Conservation (phyloP, 2,888 invertebrate species). For the Rhyacophila evoluta region DNA sequence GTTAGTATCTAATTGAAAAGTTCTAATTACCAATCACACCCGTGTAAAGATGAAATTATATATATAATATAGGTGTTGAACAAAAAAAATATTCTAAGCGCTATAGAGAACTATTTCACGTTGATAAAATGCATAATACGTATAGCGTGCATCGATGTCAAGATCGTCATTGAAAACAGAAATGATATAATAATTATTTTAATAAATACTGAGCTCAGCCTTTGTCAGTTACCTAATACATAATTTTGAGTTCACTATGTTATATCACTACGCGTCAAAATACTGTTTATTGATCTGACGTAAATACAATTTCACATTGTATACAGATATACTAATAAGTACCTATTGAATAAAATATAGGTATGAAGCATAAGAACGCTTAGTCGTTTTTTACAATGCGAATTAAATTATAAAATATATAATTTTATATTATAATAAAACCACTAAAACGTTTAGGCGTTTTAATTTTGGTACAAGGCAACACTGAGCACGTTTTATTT, state of each 20-base stretch:
- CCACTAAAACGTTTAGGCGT: neutral
- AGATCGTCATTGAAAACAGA: too few relatives aligned
- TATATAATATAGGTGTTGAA: too few relatives aligned
- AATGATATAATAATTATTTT: neutral
- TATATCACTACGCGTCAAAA: neutral
- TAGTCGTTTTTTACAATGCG: neutral
- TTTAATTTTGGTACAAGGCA: neutral
- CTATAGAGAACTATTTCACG: too few relatives aligned
- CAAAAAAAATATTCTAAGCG: too few relatives aligned
- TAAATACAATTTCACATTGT: constrained; percentile 11
- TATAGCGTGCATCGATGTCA: too few relatives aligned
- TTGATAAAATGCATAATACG: too few relatives aligned
- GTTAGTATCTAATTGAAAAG: too few relatives aligned
- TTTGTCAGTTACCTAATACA: neutral
- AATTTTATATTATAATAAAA: neutral
- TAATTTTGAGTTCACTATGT: neutral
- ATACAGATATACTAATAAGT: neutral
- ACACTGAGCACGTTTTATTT: neutral
- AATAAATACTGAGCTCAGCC: neutral
- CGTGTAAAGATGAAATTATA: too few relatives aligned
- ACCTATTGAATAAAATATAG: neutral
- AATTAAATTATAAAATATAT: neutral
- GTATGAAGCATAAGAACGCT: neutral
- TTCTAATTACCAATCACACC: too few relatives aligned
- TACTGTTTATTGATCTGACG: constrained; percentile 15